Evolutionary conservation across 2,113 vertebrate species (phyloP), one percentile per base, ranked within the genome.

Genomic region (Butorides virescens): DNA sequence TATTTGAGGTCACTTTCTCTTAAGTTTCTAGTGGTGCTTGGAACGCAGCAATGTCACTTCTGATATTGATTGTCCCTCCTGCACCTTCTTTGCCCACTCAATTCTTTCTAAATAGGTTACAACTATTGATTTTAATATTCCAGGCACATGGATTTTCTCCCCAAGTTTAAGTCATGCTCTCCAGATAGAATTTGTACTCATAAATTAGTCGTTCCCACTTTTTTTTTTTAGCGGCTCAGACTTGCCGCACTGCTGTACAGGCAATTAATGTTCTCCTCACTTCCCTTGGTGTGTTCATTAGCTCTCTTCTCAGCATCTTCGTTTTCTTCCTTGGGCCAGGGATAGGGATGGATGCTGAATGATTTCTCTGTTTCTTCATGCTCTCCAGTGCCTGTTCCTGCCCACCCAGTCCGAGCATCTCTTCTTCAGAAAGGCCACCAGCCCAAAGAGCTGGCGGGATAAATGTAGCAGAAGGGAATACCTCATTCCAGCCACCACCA

Each of bases 51-150:
- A 70, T 86, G 81, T 82, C 85, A 80, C 75, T 92, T 88, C 58
- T 92, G 26, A 19, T 95, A 97, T 95, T 44, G 88, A 96, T 73
- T 88, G 83, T 70, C 53, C 55, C 75, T 92, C 72, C 85, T 73
- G 44, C 74, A 37, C 82, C 78, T 90, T 70, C 92, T 95, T 90
- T 92, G n/a, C 50, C 67, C 82, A 86, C 82, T 90, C 78, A 55
- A 9, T 94, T 90, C 59, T 73, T 96, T 77, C 78, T 93, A 83
- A 93, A 90, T 94, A 93, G 50, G 78, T 92, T 90, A 55, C 90
- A 92, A 65, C 58, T 88, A 96, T 93, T 88, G 94, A 95, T 96
- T 96, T 94, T 93, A 90, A 93, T 96, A 97, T 96, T 96, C 93
- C 93, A 88, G 53, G 67, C 71, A 92, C 87, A 86, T 88, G 78